These are phyloP conservation scores for Hippocampus kuda DNA, from an alignment of 2,797 vertebrate species.

Conservation along the genomic window DNA sequence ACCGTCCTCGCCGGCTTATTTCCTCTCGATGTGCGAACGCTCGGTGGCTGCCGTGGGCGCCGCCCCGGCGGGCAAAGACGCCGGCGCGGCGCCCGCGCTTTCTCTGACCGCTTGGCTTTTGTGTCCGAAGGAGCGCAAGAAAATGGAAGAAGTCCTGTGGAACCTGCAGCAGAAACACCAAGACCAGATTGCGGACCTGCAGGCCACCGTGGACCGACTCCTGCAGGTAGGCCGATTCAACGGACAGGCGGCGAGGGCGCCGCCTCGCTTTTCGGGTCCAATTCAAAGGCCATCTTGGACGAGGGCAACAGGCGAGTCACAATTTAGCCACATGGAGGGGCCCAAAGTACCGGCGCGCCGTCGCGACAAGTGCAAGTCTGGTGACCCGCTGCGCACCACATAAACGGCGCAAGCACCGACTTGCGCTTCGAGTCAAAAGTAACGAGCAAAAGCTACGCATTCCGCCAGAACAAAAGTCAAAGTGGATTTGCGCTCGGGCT, in stretches of 20 bases:
- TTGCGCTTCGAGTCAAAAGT: background rate
- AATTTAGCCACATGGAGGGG: no score
- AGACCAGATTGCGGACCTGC: slow-evolving; percentile 58
- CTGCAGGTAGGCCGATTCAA: slow-evolving; percentile 54
- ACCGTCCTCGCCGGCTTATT: no score
- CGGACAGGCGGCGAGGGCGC: no score
- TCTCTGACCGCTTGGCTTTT: slow-evolving; percentile 46
- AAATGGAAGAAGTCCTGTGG: slow-evolving; percentile 52
- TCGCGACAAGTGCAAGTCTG: no score
- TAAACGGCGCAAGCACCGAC: no score
- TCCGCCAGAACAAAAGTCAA: background rate
- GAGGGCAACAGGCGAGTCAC: no score
- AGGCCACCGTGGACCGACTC: slow-evolving; percentile 53
- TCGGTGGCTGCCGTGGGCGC: slow-evolving; percentile 11
- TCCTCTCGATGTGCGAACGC: background rate
- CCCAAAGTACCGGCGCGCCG: no score
- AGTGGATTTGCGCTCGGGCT: background rate
- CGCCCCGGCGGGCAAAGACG: slow-evolving; percentile 50
- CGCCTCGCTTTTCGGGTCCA: no score
- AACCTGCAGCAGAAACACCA: slow-evolving; percentile 59
- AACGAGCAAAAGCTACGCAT: no score
- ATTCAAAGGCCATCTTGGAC: no score
- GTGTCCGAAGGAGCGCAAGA: slow-evolving; percentile 55
- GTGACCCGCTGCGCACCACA: no score
- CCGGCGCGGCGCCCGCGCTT: slow-evolving; percentile 30